Base-by-base conservation (phyloP, 2,797 vertebrate genomes). In the Oophaga sylvatica region DNA sequence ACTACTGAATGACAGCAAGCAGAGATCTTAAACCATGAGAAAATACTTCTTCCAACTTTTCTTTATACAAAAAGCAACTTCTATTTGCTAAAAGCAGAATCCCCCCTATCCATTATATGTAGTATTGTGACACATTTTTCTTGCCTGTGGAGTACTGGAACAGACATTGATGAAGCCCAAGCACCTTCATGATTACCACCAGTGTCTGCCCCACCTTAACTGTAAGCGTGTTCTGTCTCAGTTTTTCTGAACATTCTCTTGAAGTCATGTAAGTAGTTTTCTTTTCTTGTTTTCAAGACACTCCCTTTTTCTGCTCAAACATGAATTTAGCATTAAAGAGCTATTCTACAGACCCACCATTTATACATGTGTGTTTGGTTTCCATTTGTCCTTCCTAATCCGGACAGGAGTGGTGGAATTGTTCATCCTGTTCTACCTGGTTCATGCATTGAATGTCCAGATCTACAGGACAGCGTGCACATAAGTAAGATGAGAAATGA, bases 201-300 rank as follows among this genome's bases (percentile, higher is more conserved):
- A 75, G 22, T 75, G 71, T 75, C 71, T 75, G 71, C 71, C 71
- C 71, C 71, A 75, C 71, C 71, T 75, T 75, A 75, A 12, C 41
- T 53, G 11, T n/a, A 53, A 53, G 71, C 45, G 48, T 53, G 45
- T 75, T 45, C 70, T 41, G 35, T 75, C 22, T 53, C 41, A 48
- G 9, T 53, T 48, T 22, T 75, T 7, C 19, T n/a, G 20, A 75
- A 1, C 17, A 22, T 48, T 75, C 71, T 75, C 41, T 48, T 53
- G 19, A 31, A 73, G 35, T 45, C 70, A 73, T 73, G 70, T 45
- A 73, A 22, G 45, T 48, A 75, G 22, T 75, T 75, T 75, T 75
- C 41, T 12, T 75, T 73, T 45, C 13, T 19, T 45, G 9, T 48
- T 5, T 75, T 35, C 60, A 60, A 80, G n/a, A 7, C 78, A 80